These are phyloP conservation scores for Cricetomys ansorgei DNA, from an alignment of 2,113 vertebrate species.

Conservation along the genomic window DNA sequence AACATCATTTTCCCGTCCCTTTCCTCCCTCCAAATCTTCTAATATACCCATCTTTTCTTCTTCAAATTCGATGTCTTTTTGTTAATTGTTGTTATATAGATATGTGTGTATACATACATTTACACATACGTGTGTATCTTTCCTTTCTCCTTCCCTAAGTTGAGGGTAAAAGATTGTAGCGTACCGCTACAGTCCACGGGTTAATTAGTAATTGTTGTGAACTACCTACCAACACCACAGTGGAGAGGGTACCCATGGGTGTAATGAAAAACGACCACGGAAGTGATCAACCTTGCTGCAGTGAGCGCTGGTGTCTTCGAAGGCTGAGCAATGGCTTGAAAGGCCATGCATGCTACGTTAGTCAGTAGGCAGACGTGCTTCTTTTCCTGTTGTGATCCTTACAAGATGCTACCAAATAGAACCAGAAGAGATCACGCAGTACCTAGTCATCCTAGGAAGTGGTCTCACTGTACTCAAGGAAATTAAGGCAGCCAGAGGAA, in stretches of 20 bases:
- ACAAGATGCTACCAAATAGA: neutral
- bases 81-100: neutral
- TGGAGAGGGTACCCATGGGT: neutral
- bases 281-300: neutral
- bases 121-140: no score
- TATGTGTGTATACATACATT: neutral
- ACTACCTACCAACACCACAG: neutral
- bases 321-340: slow-evolving; percentile 18
- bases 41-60: neutral
- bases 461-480: slow-evolving; percentile 63
- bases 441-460: slow-evolving; percentile 57
- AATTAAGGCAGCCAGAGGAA: slow-evolving; percentile 65
- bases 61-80: neutral
- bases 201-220: neutral
- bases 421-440: slow-evolving; percentile 46
- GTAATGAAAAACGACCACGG: neutral
- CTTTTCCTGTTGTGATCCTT: neutral
- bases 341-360: neutral
- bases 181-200: no score
- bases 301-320: neutral
- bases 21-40: neutral
- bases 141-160: no score
- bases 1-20: neutral
- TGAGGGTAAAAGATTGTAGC: no score
- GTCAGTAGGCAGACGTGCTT: neutral